Evolutionary conservation across 2,113 vertebrate genomes (phyloP).

Genomic region (Isurus oxyrinchus): DNA sequence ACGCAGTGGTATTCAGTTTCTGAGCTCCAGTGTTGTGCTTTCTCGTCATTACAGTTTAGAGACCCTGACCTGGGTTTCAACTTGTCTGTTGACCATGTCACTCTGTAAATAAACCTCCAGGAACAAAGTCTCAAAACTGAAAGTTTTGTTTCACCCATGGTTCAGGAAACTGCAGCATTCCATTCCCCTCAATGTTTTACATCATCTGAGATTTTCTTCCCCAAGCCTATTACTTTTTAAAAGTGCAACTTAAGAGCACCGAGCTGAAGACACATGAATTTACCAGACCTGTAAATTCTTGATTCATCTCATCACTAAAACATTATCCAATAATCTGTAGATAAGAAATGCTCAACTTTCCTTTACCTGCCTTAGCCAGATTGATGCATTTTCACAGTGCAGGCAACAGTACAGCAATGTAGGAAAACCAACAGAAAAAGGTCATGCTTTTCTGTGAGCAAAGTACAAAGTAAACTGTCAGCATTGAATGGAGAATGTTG

Average conservation of each 20-base stretch:
- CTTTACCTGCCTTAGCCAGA: background rate
- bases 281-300: background rate
- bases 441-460: constrained; percentile 20
- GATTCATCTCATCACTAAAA: background rate
- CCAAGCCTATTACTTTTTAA: background rate
- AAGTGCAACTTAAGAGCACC: background rate
- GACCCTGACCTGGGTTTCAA: background rate
- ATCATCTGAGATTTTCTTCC: background rate
- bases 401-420: background rate
- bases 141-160: background rate
- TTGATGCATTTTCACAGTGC: background rate
- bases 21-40: background rate
- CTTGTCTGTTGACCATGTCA: background rate
- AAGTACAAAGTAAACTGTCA: background rate
- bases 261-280: background rate
- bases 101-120: background rate
- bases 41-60: background rate
- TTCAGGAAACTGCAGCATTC: background rate
- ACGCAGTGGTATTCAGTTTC: background rate
- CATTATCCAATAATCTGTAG: background rate
- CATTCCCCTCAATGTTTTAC: background rate
- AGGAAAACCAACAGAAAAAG: background rate
- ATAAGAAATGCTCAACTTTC: background rate
- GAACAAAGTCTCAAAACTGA: background rate
- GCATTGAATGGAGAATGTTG: background rate